phyloP scores from a whole-genome alignment of 2,888 invertebrate species.

The Caenorhabditis plicata region DNA sequence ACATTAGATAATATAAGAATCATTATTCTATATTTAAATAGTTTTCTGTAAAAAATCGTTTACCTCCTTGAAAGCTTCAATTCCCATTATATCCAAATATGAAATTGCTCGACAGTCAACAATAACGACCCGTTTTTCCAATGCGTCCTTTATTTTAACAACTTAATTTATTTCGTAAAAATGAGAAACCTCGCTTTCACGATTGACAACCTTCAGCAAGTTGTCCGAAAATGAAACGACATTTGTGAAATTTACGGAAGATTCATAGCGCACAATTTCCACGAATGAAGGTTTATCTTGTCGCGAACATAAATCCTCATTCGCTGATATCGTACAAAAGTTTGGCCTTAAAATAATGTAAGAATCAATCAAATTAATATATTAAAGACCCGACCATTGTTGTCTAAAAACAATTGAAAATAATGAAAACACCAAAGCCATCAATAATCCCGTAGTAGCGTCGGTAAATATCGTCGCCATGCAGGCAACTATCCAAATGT shows the following conservation, averaged over 20 bases:
- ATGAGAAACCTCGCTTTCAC: constrained; percentile 3
- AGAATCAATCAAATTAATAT: background rate
- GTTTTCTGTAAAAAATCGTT: no score
- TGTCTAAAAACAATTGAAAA: constrained; percentile 76
- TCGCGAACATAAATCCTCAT: constrained; percentile 25
- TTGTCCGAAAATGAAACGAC: constrained; percentile 45
- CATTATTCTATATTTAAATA: no score
- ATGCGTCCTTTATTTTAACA: constrained; percentile 1
- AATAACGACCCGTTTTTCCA: constrained; percentile 31
- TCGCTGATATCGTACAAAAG: constrained; percentile 16
- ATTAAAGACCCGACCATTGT: constrained; percentile 63
- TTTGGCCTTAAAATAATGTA: constrained; percentile 24
- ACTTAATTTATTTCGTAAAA: background rate
- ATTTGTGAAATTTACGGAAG: constrained; percentile 56
- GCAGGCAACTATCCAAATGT: constrained; percentile 81
- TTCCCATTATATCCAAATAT: constrained; percentile 55
- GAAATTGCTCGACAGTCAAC: constrained; percentile 50
- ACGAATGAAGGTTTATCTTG: constrained; percentile 32
- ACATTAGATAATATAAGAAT: no score
- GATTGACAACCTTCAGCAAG: constrained; percentile 23
- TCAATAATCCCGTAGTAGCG: constrained; percentile 80
- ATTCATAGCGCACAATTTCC: constrained; percentile 36
- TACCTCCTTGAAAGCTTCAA: constrained; percentile 48
- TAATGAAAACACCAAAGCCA: constrained; percentile 77
- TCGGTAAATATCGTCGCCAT: constrained; percentile 77